These are phyloP conservation scores for Corythaixoides concolor DNA, from an alignment of 2,113 vertebrate species.

Conservation along the genomic window DNA sequence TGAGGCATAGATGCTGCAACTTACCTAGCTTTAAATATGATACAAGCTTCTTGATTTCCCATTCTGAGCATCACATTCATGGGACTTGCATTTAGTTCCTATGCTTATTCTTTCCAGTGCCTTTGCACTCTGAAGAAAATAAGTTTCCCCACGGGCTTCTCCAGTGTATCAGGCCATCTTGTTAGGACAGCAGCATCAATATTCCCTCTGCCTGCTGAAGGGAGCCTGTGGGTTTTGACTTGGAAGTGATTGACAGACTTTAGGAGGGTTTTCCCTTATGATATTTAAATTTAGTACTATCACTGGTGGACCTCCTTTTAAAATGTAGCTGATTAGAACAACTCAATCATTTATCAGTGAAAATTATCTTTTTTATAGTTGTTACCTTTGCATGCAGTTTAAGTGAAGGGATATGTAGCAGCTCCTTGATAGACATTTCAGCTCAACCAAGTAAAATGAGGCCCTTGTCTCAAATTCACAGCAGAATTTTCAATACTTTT, in stretches of 20 bases:
- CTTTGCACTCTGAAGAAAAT: neutral
- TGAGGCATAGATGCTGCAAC: neutral
- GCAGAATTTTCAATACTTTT: neutral
- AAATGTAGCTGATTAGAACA: neutral
- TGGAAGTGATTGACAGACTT: neutral
- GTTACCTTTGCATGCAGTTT: neutral
- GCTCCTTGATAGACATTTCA: neutral
- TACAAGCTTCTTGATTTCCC: neutral
- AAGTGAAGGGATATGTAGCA: neutral
- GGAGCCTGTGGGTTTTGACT: neutral
- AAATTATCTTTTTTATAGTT: neutral
- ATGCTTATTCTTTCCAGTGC: neutral
- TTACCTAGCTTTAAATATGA: neutral
- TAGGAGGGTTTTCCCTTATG: neutral
- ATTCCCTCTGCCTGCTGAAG: neutral
- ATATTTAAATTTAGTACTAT: conserved; percentile 2
- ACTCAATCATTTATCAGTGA: neutral
- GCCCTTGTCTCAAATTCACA: neutral
- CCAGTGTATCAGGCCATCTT: neutral
- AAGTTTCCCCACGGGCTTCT: neutral
- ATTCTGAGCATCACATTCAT: neutral
- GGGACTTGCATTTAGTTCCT: neutral
- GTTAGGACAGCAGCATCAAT: neutral
- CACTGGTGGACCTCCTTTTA: neutral
- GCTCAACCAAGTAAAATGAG: neutral